A percentile compares a stretch with the other conserved stretches of the same genome.
Evolutionary conservation across 2,113 vertebrate species (phyloP).

Genomic region (Oreotrochilus melanogaster): DNA sequence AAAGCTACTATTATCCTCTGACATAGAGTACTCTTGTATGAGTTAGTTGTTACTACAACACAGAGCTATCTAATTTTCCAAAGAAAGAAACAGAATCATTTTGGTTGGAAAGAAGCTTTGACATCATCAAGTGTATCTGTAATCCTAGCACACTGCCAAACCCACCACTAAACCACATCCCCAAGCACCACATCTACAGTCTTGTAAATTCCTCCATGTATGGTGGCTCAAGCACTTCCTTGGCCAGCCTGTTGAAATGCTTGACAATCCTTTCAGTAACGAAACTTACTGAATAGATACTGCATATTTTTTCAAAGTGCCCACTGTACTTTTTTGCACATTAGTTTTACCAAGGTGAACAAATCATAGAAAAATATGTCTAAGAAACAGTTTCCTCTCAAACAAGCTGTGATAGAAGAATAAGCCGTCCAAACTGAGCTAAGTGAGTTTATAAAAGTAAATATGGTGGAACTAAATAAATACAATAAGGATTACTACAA

Average conservation of each 20-base stretch:
- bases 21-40: neutral
- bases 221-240: too few species aligned
- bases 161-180: too few species aligned
- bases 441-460: neutral
- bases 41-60: neutral
- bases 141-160: too few species aligned
- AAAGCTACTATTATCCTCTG: neutral
- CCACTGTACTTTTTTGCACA: neutral
- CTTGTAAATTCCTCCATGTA: too few species aligned
- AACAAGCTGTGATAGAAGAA: neutral
- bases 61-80: neutral
- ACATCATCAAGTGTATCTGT: too few species aligned
- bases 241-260: too few species aligned
- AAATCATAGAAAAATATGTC: neutral
- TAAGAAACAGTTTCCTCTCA: neutral
- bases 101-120: too few species aligned
- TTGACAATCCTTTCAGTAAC: too few species aligned
- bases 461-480: neutral
- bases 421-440: neutral
- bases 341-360: neutral
- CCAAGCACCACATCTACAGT: too few species aligned
- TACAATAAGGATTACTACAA: neutral
- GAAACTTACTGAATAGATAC: neutral
- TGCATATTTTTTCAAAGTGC: neutral
- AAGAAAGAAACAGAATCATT: neutral